Conservation (phyloP, 1,140 invertebrate species). For the Bombus impatiens region DNA sequence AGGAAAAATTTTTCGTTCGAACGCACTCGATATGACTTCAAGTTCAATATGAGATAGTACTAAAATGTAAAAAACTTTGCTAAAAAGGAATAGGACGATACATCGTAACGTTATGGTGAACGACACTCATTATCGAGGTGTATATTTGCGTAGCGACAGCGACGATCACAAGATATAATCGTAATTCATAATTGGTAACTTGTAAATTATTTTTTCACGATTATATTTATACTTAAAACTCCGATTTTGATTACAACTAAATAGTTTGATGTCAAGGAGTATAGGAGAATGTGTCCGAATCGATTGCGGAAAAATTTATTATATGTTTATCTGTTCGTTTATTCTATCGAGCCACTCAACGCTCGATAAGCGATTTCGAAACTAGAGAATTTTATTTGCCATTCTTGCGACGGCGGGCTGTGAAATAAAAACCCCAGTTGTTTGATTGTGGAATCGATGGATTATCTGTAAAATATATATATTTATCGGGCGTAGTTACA, state of each 20-base stretch:
- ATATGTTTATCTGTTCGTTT: not conserved
- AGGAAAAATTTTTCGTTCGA: not conserved
- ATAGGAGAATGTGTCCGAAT: not conserved
- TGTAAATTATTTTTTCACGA: not conserved
- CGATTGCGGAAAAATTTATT: slow-evolving; percentile 10
- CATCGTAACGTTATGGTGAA: not conserved
- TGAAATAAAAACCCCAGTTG: not conserved
- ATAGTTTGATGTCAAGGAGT: too few species aligned
- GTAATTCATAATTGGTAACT: too few species aligned
- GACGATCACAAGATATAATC: not conserved
- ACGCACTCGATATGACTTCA: too few species aligned
- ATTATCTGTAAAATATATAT: not conserved
- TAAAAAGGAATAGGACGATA: not conserved
- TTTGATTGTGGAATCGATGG: slow-evolving; percentile 2
- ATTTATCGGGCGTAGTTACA: not conserved
- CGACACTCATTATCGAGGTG: not conserved
- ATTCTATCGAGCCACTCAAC: not conserved
- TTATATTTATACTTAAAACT: not conserved
- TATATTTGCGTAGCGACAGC: not conserved
- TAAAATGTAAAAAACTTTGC: not conserved
- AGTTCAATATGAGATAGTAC: not conserved
- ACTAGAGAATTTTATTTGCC: not conserved
- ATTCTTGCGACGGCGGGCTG: not conserved
- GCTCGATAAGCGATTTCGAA: slow-evolving; percentile 38
- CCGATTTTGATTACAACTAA: not conserved